A percentile compares a stretch with the other conserved stretches of the same genome.
These are phyloP conservation scores for Euproctis similis DNA, from an alignment of 2,888 invertebrate genomes.

Conservation along the genomic window DNA sequence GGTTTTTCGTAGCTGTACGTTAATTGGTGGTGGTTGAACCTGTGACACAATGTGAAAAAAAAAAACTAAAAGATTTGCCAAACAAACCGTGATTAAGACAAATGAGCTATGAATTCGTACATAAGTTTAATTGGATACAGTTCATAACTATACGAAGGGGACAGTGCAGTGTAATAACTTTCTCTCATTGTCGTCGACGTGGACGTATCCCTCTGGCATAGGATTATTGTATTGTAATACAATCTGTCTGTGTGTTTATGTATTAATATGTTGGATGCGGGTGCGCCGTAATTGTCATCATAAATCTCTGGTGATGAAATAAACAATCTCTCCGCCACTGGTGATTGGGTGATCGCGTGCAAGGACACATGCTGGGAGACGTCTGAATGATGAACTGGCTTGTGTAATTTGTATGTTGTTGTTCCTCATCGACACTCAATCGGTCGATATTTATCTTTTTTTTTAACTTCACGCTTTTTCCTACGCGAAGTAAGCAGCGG, in stretches of 20 bases:
- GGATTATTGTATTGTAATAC: conserved; percentile 25
- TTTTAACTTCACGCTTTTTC: no score
- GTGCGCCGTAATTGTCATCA: conserved; percentile 48
- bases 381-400: conserved; percentile 36
- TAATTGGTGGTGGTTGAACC: no score
- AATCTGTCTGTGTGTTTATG: conserved; percentile 21
- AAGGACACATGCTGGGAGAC: conserved; percentile 34
- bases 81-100: no score
- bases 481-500: conserved; percentile 14
- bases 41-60: no score
- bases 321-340: conserved; percentile 57
- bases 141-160: no score
- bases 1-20: no score
- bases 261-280: conserved; percentile 46
- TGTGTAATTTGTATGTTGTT: conserved; percentile 40
- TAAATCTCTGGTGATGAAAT: conserved; percentile 61
- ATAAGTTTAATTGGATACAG: no score
- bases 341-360: conserved; percentile 47
- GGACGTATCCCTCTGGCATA: conserved; percentile 23
- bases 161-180: conserved; percentile 42
- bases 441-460: no score
- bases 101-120: no score
- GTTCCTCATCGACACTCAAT: conserved; percentile 26
- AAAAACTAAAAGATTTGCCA: no score
- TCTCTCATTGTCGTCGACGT: conserved; percentile 26